Evolutionary conservation across 2,888 invertebrate species (phyloP).

Genomic region (Drosophila acutilabella): DNA sequence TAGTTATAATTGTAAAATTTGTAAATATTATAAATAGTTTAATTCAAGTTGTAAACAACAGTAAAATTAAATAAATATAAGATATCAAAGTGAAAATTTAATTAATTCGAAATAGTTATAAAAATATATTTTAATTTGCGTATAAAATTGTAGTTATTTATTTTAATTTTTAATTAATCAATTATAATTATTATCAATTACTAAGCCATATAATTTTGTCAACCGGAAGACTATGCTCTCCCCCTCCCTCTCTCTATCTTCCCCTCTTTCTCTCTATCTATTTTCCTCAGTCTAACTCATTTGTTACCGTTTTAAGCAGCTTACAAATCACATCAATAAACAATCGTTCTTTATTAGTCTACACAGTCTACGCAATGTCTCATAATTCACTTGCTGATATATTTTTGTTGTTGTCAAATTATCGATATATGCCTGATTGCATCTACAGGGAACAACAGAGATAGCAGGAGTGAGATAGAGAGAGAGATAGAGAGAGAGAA

Average conservation of each 20-base stretch:
- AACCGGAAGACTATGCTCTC: no score
- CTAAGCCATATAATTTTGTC: background rate
- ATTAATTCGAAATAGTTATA: no score
- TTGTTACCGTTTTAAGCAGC: background rate
- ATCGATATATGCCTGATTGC: constrained; percentile 14
- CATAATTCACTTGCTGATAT: constrained; percentile 9
- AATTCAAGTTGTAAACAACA: no score
- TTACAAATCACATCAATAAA: background rate
- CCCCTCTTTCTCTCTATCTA: background rate
- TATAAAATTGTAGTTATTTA: no score
- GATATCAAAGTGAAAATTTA: no score
- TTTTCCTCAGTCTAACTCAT: no score
- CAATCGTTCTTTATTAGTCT: background rate
- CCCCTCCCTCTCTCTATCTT: background rate
- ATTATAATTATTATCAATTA: background rate
- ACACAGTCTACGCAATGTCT: background rate
- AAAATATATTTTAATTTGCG: no score
- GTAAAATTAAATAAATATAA: no score
- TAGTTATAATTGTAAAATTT: no score
- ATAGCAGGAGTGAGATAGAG: background rate
- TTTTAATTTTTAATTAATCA: no score
- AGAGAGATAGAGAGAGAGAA: background rate
- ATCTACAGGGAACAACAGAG: background rate
- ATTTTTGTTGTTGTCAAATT: constrained; percentile 13
- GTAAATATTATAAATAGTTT: no score